Conservation (phyloP, 1,140 invertebrate genomes). For the Platyura marginata region DNA sequence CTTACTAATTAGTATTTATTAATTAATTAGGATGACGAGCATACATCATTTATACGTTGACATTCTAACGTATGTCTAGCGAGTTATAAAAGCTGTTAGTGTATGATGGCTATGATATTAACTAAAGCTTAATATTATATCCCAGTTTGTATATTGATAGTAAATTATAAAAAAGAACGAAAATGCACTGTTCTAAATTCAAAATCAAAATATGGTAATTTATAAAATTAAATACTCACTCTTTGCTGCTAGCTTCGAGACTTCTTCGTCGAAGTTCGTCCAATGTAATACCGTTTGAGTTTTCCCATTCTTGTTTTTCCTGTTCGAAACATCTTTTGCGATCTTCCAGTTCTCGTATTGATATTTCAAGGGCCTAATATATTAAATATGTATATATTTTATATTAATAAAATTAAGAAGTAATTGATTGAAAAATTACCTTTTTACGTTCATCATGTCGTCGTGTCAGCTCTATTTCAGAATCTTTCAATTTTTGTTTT, state of each 20-base stretch:
- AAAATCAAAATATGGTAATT: background rate
- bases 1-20: too few relatives aligned
- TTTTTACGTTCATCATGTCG: slow-evolving; percentile 35
- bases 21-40: too few relatives aligned
- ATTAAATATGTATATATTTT: background rate
- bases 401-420: background rate
- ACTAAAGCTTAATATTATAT: background rate
- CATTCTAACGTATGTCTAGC: too few relatives aligned
- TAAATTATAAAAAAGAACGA: background rate
- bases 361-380: slow-evolving; percentile 48
- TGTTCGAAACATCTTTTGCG: slow-evolving; percentile 65
- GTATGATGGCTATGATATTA: background rate
- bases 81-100: too few relatives aligned
- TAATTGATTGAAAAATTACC: background rate
- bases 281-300: slow-evolving; percentile 68
- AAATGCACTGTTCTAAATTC: background rate
- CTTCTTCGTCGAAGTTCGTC: slow-evolving; percentile 68
- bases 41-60: too few relatives aligned
- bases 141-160: background rate
- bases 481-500: slow-evolving; percentile 83
- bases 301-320: slow-evolving; percentile 81
- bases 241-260: slow-evolving; percentile 72
- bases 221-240: slow-evolving; percentile 34
- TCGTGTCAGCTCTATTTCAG: slow-evolving; percentile 60
- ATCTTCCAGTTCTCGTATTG: slow-evolving; percentile 81